Evolutionary conservation across 2,113 vertebrate genomes (phyloP).

Genomic region (Polypterus bichir): DNA sequence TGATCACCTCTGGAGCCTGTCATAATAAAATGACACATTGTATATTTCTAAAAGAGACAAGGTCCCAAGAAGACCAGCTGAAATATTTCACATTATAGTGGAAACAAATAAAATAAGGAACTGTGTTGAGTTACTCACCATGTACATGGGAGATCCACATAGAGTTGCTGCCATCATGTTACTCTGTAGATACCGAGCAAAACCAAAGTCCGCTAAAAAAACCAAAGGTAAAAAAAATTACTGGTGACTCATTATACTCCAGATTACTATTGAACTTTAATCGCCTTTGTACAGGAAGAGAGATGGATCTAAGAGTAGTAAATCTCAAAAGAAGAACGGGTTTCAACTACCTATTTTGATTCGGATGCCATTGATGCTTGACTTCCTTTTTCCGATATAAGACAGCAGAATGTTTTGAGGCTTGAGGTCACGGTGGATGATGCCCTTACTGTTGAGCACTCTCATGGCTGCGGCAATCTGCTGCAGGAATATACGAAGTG

Average conservation of each 20-base stretch:
- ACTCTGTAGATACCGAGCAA: slow-evolving; percentile 91
- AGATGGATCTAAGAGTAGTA: too few species aligned
- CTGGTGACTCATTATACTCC: too few species aligned
- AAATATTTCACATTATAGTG: neutral
- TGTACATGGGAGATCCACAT: slow-evolving; percentile 95
- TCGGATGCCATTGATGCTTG: slow-evolving; percentile 72
- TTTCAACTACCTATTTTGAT: slow-evolving; percentile 78
- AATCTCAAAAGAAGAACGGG: too few species aligned
- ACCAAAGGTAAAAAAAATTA: neutral
- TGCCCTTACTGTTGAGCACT: slow-evolving; percentile 83
- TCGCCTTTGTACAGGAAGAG: too few species aligned
- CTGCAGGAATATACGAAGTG: slow-evolving; percentile 84
- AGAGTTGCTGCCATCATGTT: slow-evolving; percentile 98
- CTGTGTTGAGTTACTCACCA: slow-evolving; percentile 58
- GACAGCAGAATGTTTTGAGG: slow-evolving; percentile 92
- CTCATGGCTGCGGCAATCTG: slow-evolving; percentile 92
- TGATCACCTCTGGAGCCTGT: slow-evolving; percentile 93
- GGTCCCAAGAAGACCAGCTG: neutral
- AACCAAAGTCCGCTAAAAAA: slow-evolving; percentile 87
- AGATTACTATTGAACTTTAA: too few species aligned
- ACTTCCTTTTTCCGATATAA: slow-evolving; percentile 66
- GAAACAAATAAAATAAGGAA: too few species aligned
- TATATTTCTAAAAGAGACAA: neutral
- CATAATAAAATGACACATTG: slow-evolving; percentile 19
- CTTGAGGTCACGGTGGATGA: slow-evolving; percentile 91